Base-by-base conservation (phyloP, 2,797 vertebrate species). In the Squalus acanthias region DNA sequence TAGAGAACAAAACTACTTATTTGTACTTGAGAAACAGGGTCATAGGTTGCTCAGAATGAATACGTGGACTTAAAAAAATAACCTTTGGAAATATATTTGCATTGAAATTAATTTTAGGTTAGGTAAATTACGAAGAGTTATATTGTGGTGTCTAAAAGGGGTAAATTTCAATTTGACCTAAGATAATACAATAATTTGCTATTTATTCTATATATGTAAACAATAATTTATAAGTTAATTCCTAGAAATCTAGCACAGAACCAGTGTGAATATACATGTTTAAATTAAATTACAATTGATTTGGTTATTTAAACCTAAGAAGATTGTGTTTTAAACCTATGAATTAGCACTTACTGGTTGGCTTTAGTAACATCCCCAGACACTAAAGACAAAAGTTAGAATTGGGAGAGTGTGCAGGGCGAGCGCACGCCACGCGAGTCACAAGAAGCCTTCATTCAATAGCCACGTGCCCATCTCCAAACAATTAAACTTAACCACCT, bases 401-500 rank as follows among this genome's bases (percentile, higher is more conserved):
- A 97, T 96, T 96, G 96, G 98, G 98, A 98, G 98, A 98, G 98
- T 98, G 99, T 98, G 98, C 98, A 98, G 98, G 98, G 98, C 98
- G 98, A 98, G 98, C 98, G 98, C 98, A 98, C 98, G 98, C 99
- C 99, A 99, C 99, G 99, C 99, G 99, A 99, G 99, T 98, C 98
- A 97, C 96, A 98, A 98, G 98, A 98, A 98, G 98, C 98, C 98
- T 98, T 99, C 99, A 99, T 99, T 99, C 98, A 99, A 99, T 98
- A 99, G 99, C 99, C 99, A 99, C 99, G 99, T 99, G 99, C 99
- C 99, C 98, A 98, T 99, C 99, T 99, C 99, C 99, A 99, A 99
- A 99, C 99, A 98, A 98, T 99, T 99, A 99, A 99, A 99, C 99
- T 99, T 99, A 99, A 99, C 99, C 99, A 99, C 99, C 99, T 99